Evolutionary conservation across 2,888 invertebrate genomes (phyloP).

Genomic region (Thereva unica): DNA sequence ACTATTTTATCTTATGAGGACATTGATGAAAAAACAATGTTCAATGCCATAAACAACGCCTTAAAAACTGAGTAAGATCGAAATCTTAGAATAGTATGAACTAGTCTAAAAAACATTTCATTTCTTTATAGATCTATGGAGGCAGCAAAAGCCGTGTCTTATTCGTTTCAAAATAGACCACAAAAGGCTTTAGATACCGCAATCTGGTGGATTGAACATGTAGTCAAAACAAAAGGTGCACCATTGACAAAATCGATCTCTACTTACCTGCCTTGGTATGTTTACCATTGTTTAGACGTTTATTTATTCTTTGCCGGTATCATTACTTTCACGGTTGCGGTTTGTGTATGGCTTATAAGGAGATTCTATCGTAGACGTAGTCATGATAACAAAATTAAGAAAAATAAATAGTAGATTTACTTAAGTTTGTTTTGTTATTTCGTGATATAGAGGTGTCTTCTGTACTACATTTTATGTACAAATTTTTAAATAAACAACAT

Average conservation of each 20-base stretch:
- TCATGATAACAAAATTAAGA: too few relatives aligned
- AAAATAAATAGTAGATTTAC: too few relatives aligned
- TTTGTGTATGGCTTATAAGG: too few relatives aligned
- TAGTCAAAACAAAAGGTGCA: constrained; percentile 64
- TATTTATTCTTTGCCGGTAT: constrained; percentile 46
- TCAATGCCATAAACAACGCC: constrained; percentile 59
- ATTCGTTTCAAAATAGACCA: constrained; percentile 62
- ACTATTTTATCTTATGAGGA: constrained; percentile 59
- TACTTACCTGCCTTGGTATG: constrained; percentile 51
- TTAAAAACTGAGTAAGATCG: constrained; percentile 57
- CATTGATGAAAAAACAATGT: constrained; percentile 61
- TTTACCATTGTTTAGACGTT: constrained; percentile 53
- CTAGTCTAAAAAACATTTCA: neutral
- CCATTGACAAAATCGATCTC: constrained; percentile 60
- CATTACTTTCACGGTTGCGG: too few relatives aligned
- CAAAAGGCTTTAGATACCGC: constrained; percentile 64
- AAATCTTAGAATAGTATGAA: neutral
- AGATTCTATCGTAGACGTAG: too few relatives aligned
- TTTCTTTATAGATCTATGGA: constrained; percentile 46
- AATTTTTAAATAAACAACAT: too few relatives aligned
- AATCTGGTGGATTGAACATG: constrained; percentile 70
- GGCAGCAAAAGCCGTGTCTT: constrained; percentile 60
- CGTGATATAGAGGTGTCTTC: too few relatives aligned
- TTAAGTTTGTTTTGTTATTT: too few relatives aligned
- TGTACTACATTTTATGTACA: too few relatives aligned